Evolutionary conservation across 2,113 vertebrate genomes (phyloP).

Genomic region (human (Homo sapiens)): GRCh38 chr5:79116501-79117000

Average conservation of each 20-base stretch:
- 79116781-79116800: not conserved
- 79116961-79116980: not conserved
- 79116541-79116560: not conserved
- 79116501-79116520: not conserved
- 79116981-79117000: not conserved
- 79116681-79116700: not conserved
- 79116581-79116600: not conserved
- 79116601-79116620: not conserved
- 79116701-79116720: not conserved
- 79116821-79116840: not conserved
- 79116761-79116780: constrained; percentile 12
- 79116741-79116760: constrained; percentile 17
- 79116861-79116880: not conserved
- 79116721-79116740: not conserved
- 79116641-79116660: constrained; percentile 16
- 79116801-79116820: not conserved
- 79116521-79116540: not conserved
- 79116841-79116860: not conserved
- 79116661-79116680: not conserved
- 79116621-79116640: not conserved
- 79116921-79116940: not conserved
- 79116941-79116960: not conserved
- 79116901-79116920: not conserved
- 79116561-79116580: not conserved
- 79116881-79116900: not conserved